Evolutionary conservation across 2,113 vertebrate species (phyloP), one percentile per base, ranked within the genome.

Genomic region (Caracal caracal): DNA sequence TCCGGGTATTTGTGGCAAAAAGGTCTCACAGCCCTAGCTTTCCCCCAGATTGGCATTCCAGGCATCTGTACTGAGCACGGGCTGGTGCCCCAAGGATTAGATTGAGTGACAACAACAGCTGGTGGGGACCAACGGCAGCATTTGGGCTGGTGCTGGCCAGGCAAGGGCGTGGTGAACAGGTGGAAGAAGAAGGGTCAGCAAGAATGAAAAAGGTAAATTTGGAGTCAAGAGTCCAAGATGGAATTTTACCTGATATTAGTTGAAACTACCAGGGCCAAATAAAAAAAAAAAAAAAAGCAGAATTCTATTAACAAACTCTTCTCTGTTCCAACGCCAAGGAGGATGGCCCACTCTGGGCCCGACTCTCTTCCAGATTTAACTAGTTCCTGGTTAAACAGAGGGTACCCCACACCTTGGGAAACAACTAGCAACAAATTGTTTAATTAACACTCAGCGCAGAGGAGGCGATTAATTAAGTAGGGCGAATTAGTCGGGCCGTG

Each of bases 391-490:
- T 56, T 26, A 28, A 43, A 90, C 63, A 49, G 19, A 4, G 40
- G 86, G 40, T 19, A 2, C 30, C 61, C 71, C 0, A 4, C 76
- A 33, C 61, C 76, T 88, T 40, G 28, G 81, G 90, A 91, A 76
- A 73, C 47, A 90, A 85, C 66, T 26, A 53, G 43, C 70, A 43
- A 43, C 61, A 71, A 76, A 80, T 53, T 81, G 28, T 96, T 97
- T 94, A 49, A 53, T 88, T 80, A 86, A 49, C n/a, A 7, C 84
- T 0, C 0, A 37, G 61, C 37, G 24, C 33, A 35, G 91, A 97
- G 65, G 85, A 84, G 9, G 63, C n/a, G 5, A 35, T 96, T 94
- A 65, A 73, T 93, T 84, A 88, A 47, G 12, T 4, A 0, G 0
- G 17, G 43, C 56, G 76, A 85, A 76, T 81, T 84, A 68, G 76